Evolutionary conservation across 2,113 vertebrate species (phyloP).

Genomic region (Silurus meridionalis): DNA sequence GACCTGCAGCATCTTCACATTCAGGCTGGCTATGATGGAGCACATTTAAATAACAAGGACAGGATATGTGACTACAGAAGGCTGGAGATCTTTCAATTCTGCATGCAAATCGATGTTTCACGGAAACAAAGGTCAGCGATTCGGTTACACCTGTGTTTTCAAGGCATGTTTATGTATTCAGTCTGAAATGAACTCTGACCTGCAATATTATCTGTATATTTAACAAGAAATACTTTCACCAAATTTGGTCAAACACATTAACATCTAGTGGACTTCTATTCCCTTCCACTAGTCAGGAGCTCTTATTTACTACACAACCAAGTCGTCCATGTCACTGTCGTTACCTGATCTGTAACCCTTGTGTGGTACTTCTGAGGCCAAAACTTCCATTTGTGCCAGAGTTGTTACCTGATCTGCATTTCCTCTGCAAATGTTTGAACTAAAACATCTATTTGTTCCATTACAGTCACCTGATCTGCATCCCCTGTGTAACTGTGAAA

Average conservation of each 20-base stretch:
- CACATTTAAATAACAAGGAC: slow-evolving; percentile 65
- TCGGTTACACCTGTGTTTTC: slow-evolving; percentile 4
- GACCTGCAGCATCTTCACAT: slow-evolving; percentile 58
- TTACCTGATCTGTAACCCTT: too few species aligned
- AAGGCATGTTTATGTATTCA: background rate
- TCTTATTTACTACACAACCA: too few species aligned
- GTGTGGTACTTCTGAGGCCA: too few species aligned
- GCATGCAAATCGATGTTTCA: slow-evolving; percentile 5
- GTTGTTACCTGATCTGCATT: background rate
- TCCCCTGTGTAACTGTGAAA: background rate
- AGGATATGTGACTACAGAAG: slow-evolving; percentile 34
- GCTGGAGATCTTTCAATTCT: background rate
- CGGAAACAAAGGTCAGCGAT: background rate
- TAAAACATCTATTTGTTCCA: background rate
- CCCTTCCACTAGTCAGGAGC: background rate
- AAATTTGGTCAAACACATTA: background rate
- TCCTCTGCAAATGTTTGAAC: background rate
- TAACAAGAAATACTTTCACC: background rate
- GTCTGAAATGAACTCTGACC: background rate
- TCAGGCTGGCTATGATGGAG: slow-evolving; percentile 15
- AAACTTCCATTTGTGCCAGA: background rate
- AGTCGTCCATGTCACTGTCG: too few species aligned
- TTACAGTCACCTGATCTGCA: background rate
- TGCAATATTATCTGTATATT: too few species aligned
- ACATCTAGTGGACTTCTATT: background rate